A percentile compares a stretch with the other conserved stretches of the same genome.
phyloP scores from a whole-genome alignment of 2,797 vertebrate species.

The Micromesistius poutassou region DNA sequence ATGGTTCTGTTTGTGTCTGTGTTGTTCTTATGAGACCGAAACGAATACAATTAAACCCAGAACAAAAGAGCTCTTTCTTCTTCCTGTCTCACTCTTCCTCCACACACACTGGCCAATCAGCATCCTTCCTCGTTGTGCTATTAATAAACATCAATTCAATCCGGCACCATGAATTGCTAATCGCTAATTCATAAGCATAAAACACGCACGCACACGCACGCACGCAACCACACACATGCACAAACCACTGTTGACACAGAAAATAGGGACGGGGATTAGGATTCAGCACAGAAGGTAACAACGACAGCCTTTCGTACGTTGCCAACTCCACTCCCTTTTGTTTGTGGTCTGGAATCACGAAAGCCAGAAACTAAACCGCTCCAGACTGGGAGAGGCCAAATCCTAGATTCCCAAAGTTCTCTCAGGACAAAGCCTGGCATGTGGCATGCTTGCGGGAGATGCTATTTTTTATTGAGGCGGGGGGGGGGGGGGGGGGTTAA shows the following conservation, averaged over 20 bases:
- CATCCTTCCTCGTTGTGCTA: constrained; percentile 46
- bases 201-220: constrained; percentile 15
- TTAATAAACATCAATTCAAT: constrained; percentile 44
- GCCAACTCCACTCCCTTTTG: background rate
- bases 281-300: background rate
- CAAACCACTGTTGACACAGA: constrained; percentile 43
- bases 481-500: background rate
- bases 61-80: constrained; percentile 20
- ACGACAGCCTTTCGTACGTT: background rate
- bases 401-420: background rate
- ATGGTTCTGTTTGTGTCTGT: constrained; percentile 16
- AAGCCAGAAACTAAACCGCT: background rate
- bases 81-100: constrained; percentile 10
- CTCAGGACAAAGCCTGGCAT: background rate
- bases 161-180: constrained; percentile 29
- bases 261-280: constrained; percentile 24
- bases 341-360: background rate
- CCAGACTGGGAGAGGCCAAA: background rate
- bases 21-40: constrained; percentile 44
- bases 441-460: background rate
- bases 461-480: background rate
- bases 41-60: background rate
- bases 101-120: constrained; percentile 8
- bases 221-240: constrained; percentile 33
- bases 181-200: constrained; percentile 27